These are phyloP conservation scores for Periparus ater DNA, from an alignment of 2,797 vertebrate genomes.

Conservation along the genomic window DNA sequence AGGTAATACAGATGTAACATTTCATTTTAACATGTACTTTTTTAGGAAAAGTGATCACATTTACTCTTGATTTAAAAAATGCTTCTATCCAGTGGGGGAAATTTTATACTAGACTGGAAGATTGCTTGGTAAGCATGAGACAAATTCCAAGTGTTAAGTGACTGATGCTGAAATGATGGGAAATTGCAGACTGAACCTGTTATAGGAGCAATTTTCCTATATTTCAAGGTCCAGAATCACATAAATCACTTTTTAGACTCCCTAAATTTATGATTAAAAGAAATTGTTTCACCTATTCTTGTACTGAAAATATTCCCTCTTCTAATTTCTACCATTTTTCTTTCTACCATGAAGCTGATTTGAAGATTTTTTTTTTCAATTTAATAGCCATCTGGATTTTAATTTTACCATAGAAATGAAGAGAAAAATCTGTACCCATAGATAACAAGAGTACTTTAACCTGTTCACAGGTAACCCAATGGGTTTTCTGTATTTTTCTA, in stretches of 20 bases:
- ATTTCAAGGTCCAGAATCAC: conserved; percentile 29
- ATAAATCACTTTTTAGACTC: neutral
- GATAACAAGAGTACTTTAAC: neutral
- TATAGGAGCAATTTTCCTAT: neutral
- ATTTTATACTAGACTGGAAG: neutral
- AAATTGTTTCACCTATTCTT: neutral
- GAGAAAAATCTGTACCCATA: neutral
- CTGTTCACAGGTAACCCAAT: neutral
- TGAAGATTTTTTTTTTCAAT: neutral
- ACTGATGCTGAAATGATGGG: neutral
- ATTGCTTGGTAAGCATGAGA: conserved; percentile 1
- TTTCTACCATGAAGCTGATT: neutral
- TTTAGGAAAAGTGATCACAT: neutral
- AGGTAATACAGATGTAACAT: neutral
- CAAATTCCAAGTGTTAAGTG: conserved; percentile 9
- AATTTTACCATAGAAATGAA: neutral
- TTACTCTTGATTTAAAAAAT: neutral
- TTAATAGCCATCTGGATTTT: neutral
- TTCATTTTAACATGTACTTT: neutral
- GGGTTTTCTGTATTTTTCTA: neutral
- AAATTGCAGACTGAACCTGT: neutral
- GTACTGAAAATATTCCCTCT: neutral
- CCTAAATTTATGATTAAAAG: conserved; percentile 13
- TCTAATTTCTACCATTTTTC: neutral
- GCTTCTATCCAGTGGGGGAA: neutral